Evolutionary conservation across 2,797 vertebrate species (phyloP).

Genomic region (Enoplosus armatus): DNA sequence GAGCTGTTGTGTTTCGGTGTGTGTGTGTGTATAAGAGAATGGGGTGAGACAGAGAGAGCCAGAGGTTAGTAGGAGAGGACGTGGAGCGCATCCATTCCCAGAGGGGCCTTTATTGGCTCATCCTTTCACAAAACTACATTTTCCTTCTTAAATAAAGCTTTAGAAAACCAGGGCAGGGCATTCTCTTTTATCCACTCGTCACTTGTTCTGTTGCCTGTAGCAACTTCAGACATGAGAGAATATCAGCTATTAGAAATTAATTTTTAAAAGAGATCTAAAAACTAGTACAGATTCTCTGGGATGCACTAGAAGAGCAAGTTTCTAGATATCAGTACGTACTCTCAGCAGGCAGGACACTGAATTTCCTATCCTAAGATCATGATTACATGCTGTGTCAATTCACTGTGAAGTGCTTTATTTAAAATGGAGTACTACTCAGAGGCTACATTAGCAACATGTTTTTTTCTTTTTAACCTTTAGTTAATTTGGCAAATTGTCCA

Average conservation of each 20-base stretch:
- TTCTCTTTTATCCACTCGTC: constrained; percentile 26
- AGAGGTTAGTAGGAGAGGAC: constrained; percentile 13
- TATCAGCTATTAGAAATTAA: constrained; percentile 36
- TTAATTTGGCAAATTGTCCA: constrained; percentile 2
- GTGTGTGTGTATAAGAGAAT: not conserved
- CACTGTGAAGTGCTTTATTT: constrained; percentile 1
- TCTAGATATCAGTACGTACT: not conserved
- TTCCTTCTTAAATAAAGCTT: constrained; percentile 53
- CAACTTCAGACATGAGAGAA: constrained; percentile 31
- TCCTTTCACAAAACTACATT: constrained; percentile 55
- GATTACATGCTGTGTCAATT: constrained; percentile 9
- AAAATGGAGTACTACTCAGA: not conserved
- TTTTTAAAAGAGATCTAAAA: constrained; percentile 37
- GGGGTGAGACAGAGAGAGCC: constrained; percentile 1
- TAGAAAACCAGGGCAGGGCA: constrained; percentile 35
- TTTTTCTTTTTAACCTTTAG: not conserved
- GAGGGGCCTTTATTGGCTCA: constrained; percentile 41
- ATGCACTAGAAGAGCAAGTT: constrained; percentile 12
- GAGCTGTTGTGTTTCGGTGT: not conserved
- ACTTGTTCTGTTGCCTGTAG: constrained; percentile 24
- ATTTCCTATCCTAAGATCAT: constrained; percentile 31
- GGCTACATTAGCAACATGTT: constrained; percentile 1
- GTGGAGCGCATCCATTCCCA: constrained; percentile 27
- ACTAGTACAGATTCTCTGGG: constrained; percentile 13
- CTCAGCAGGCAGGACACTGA: constrained; percentile 10